Evolutionary conservation across 2,113 vertebrate genomes (phyloP), one percentile per base, ranked within the genome.

Genomic region (Galeopterus variegatus): DNA sequence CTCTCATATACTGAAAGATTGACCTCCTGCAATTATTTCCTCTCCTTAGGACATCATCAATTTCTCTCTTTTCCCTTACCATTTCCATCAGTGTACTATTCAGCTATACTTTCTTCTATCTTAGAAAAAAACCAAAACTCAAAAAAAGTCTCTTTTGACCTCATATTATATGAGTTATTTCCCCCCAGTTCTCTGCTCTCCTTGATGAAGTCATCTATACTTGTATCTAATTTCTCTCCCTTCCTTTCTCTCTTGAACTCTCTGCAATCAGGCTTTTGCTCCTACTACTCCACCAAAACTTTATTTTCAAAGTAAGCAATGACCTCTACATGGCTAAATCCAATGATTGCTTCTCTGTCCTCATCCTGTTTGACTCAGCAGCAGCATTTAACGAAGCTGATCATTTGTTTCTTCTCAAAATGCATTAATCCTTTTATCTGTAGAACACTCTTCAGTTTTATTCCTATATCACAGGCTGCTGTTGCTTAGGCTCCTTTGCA

Each of bases 401-500:
- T 64, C 19, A 24, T 83, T 73, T 24, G 31, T 67, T 95, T 76
- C 62, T 73, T 41, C 54, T 79, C 14, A 36, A 76, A 87, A 77
- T 10, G 86, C 18, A n/a, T 76, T 81, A 6, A 52, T 65, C 13
- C 10, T 31, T 62, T 88, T 93, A 77, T 88, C 82, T 93, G 80
- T 83, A 72, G 48, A 96, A 91, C 41, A 67, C 54, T 54, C 81
- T 91, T 93, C 41, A 36, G 21, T 83, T 93, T 77, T 56, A 48
- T 24, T 69, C 18, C 41, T 31, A 33, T 12, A 13, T 52, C 58
- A 60, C 14, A 33, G 17, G 36, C 64, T 31, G 9, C 31, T 75
- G 41, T 85, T 79, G 64, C 21, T 91, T 17, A 48, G 28, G 2
- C 41, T 50, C 21, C 33, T 89, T 95, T 62, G 52, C 52, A 77